Evolutionary conservation across 2,797 vertebrate genomes (phyloP), one percentile per base, ranked within the genome.

Genomic region (Enoplosus armatus): DNA sequence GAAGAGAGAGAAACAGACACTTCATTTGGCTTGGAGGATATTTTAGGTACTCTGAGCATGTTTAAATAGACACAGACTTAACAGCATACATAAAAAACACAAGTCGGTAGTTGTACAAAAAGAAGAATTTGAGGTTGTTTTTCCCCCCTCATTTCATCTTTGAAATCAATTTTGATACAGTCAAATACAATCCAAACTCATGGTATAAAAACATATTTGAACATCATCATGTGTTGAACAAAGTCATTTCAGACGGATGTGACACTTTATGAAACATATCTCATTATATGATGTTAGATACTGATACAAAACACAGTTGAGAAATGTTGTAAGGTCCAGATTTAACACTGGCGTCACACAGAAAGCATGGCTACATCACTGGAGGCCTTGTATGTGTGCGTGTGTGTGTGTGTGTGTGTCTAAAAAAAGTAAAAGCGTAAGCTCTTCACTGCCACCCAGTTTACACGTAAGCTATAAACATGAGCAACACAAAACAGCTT

Each of bases 41-140:
- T 85, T 86, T 90, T 67, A 89, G 83, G 85, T 87, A 89, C 84
- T 91, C 84, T 88, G 90, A 90, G 81, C 85, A 77, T 89, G 87
- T 91, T 93, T 88, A 90, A 93, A 93, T 88, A 90, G 90, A 94
- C 93, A 94, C 11, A 84, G 87, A 93, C 87, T 85, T 56, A 89
- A 89, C 87, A 90, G 81, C 82, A 83, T 90, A 93, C 92, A 89
- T 82, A 86, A 91, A 84, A 86, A 86, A 87, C 78, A 91, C 87
- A 81, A 83, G 81, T 86, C 62, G 80, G 79, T 60, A 84, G 85
- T 87, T 84, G 84, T 89, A 90, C 88, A 88, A 86, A 90, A 88
- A 88, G 63, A 86, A 87, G 79, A 80, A 80, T 55, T 74, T 60
- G 76, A 89, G 82, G 79, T 50, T n/a, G n/a, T 73, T 37, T 67